A percentile compares a stretch with the other conserved stretches of the same genome.
Evolutionary conservation across 2,113 vertebrate genomes (phyloP).

Genomic region (Channa maculata): DNA sequence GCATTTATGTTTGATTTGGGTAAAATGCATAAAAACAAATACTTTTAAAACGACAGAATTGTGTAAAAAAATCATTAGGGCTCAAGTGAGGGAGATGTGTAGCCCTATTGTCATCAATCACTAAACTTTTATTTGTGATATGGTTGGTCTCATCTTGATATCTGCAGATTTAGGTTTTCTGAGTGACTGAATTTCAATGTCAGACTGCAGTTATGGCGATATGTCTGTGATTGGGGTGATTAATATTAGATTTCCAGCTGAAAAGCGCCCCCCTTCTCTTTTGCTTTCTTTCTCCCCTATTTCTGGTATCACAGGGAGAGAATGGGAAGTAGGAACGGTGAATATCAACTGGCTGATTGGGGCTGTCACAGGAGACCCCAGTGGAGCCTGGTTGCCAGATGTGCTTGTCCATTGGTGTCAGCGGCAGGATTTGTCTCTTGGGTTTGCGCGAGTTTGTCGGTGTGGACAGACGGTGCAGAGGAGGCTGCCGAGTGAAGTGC

Average conservation of each 20-base stretch:
- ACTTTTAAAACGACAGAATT: not conserved
- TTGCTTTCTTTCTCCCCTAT: conserved; percentile 19
- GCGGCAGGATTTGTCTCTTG: conserved; percentile 64
- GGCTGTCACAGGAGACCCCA: conserved; percentile 58
- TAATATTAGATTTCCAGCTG: conserved; percentile 75
- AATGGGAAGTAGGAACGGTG: conserved; percentile 52
- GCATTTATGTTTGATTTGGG: conserved; percentile 10
- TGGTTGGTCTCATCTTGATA: conserved; percentile 50
- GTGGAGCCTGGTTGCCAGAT: conserved; percentile 68
- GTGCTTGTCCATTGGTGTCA: conserved; percentile 69
- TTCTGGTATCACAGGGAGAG: conserved; percentile 36
- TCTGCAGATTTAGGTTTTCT: conserved; percentile 55
- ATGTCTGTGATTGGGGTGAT: conserved; percentile 65
- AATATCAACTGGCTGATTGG: conserved; percentile 77
- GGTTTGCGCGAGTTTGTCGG: conserved; percentile 55
- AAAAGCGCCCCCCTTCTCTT: conserved; percentile 44
- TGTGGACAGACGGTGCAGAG: conserved; percentile 64
- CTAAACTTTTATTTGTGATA: conserved; percentile 34
- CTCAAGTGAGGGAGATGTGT: conserved; percentile 31
- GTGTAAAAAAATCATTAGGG: conserved; percentile 2
- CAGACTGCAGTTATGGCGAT: conserved; percentile 59
- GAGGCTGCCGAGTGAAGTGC: conserved; percentile 50
- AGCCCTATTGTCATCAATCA: conserved; percentile 45
- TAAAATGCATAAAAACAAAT: not conserved
- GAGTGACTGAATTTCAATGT: conserved; percentile 71